Evolutionary conservation across 2,113 vertebrate genomes (phyloP).

Genomic region (Andinoacara biseriatus): DNA sequence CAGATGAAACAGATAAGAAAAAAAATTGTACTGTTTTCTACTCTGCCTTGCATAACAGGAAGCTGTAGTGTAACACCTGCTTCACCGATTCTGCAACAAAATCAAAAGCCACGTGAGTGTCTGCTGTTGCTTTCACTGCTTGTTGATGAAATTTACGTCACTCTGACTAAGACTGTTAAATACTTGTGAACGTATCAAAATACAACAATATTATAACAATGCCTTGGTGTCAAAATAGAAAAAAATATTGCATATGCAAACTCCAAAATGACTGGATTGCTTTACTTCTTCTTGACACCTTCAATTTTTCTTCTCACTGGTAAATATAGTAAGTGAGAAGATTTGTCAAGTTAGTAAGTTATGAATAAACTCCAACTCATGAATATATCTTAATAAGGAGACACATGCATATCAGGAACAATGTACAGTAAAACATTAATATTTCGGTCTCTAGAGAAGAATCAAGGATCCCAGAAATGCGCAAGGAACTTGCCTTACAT

Average conservation of each 20-base stretch:
- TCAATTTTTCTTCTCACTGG: neutral
- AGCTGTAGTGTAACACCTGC: neutral
- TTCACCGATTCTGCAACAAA: neutral
- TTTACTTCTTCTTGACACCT: neutral
- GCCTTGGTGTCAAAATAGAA: neutral
- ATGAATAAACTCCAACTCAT: neutral
- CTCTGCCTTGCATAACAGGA: neutral
- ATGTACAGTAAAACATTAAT: neutral
- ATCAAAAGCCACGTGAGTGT: neutral
- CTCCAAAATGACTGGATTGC: neutral
- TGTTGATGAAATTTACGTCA: neutral
- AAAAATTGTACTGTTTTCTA: neutral
- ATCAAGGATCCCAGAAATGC: neutral
- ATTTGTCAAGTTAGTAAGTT: neutral
- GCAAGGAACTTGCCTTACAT: neutral
- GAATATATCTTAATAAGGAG: neutral
- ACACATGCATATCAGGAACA: neutral
- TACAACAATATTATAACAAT: neutral
- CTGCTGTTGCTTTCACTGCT: neutral
- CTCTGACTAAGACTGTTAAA: neutral
- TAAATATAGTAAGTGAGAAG: neutral
- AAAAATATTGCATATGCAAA: neutral
- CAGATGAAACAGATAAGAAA: neutral
- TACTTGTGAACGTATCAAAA: neutral
- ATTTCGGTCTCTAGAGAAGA: neutral